These are phyloP conservation scores for Girardinus metallicus DNA, from an alignment of 2,797 vertebrate species.

Conservation along the genomic window DNA sequence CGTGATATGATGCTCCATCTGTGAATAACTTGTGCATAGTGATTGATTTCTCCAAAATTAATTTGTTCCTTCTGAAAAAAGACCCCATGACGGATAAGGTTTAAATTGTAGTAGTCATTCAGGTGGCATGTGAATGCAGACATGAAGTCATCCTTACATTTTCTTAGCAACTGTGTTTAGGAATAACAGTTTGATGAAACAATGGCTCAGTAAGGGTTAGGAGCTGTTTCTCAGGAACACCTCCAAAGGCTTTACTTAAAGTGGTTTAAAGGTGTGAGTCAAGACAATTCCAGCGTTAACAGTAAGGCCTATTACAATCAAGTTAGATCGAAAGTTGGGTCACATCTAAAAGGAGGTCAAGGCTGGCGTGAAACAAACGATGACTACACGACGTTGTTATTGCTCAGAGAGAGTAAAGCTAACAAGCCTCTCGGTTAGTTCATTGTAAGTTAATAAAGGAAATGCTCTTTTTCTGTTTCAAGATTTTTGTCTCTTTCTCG, in stretches of 20 bases:
- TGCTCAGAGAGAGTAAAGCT: background rate
- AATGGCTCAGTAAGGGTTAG: background rate
- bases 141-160: background rate
- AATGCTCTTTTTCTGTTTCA: background rate
- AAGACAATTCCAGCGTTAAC: conserved; percentile 1
- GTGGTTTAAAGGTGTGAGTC: conserved; percentile 3
- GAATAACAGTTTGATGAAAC: background rate
- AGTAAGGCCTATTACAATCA: background rate
- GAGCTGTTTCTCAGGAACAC: background rate
- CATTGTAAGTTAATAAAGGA: background rate
- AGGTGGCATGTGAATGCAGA: background rate
- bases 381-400: background rate
- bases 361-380: background rate
- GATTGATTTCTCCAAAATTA: conserved; percentile 9
- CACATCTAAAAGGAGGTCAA: background rate
- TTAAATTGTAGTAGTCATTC: conserved; percentile 2
- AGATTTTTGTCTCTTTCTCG: background rate
- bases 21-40: background rate
- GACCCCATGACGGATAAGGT: background rate
- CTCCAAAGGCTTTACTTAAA: background rate
- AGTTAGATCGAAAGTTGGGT: conserved; percentile 1
- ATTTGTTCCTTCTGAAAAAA: conserved; percentile 26
- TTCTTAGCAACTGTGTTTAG: background rate
- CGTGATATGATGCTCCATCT: conserved; percentile 29
- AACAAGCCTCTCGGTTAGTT: background rate